phyloP scores from a whole-genome alignment of 1,140 invertebrate species.

The Pantala flavescens region DNA sequence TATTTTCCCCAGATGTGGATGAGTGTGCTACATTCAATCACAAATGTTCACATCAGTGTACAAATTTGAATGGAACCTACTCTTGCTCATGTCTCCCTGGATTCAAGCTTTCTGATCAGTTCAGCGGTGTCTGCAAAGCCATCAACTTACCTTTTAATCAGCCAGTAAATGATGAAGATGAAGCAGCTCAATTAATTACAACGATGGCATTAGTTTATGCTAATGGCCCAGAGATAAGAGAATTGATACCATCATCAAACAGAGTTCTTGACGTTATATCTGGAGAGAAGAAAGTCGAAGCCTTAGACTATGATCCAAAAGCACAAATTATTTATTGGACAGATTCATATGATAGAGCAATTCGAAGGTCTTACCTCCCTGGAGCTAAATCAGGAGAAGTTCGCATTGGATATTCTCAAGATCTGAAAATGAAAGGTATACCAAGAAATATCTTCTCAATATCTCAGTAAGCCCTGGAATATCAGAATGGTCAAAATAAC shows the following conservation, averaged over 20 bases:
- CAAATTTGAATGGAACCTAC: slow-evolving; percentile 84
- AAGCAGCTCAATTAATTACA: background rate
- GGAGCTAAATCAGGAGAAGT: slow-evolving; percentile 61
- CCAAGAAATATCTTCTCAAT: background rate
- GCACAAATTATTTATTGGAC: slow-evolving; percentile 86
- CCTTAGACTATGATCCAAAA: slow-evolving; percentile 75
- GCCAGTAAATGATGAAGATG: background rate
- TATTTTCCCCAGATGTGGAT: slow-evolving; percentile 58
- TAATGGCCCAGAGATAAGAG: slow-evolving; percentile 78
- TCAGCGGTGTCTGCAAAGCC: slow-evolving; percentile 72
- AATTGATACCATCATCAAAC: slow-evolving; percentile 51
- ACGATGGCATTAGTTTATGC: slow-evolving; percentile 56
- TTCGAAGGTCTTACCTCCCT: slow-evolving; percentile 84
- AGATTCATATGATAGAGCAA: slow-evolving; percentile 77
- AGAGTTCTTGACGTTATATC: slow-evolving; percentile 64
- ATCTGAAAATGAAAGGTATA: slow-evolving; percentile 62
- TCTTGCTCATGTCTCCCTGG: slow-evolving; percentile 77
- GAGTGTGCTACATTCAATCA: slow-evolving; percentile 76
- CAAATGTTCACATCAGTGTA: slow-evolving; percentile 84
- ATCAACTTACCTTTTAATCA: slow-evolving; percentile 36
- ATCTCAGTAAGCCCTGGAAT: background rate
- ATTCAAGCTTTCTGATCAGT: slow-evolving; percentile 60
- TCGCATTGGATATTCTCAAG: slow-evolving; percentile 76
- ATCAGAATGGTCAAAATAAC: too few relatives aligned
- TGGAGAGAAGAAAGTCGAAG: slow-evolving; percentile 74